Base-by-base conservation (phyloP, 2,113 vertebrate species). In the Aspidoscelis tigris region DNA sequence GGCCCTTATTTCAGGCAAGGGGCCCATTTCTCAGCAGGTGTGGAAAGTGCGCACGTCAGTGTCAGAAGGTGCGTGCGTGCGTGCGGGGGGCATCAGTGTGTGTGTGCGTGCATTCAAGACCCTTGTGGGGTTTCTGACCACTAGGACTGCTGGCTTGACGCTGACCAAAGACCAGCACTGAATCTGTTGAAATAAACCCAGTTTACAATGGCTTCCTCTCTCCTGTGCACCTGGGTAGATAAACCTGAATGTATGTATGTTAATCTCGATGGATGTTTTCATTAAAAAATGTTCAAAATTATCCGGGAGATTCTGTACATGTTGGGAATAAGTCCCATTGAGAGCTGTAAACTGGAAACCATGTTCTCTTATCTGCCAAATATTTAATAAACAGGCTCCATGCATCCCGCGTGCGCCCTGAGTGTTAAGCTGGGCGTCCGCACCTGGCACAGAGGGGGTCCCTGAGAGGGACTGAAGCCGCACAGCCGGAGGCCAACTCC, bases 341-440 rank as follows among this genome's bases (percentile, higher is more conserved):
- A 83, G 75, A 86, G 33, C 88, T 85, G 84, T 0, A 47, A 88
- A 68, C 90, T 44, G 86, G 92, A 82, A 92, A 87, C 89, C 89
- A 75, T 68, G 88, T 90, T 90, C 85, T 90, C 82, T 87, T 89
- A 78, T 58, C 92, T 84, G 89, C 93, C 91, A 90, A 89, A 87
- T 80, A 83, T n/a, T 73, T 16, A 89, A 89, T 83, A 86, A 89
- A 86, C 9, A 7, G 43, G 55, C 73, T 41, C 74, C 68, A 9
- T 66, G 43, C 55, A 50, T 50, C 58, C 44, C 11, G 44, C 65
- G 26, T 44, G 70, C 55, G 9, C 61, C 39, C 21, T 86, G 65
- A 61, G 22, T 58, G 4, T 47, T 50, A 5, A 2, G 47, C 47
- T 9, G 8, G 47, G 47, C 5, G 47, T 50, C 8, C 5, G 47